A percentile compares a stretch with the other conserved stretches of the same genome.
phyloP scores from a whole-genome alignment of 2,113 vertebrate species.

The Rafetus swinhoei region DNA sequence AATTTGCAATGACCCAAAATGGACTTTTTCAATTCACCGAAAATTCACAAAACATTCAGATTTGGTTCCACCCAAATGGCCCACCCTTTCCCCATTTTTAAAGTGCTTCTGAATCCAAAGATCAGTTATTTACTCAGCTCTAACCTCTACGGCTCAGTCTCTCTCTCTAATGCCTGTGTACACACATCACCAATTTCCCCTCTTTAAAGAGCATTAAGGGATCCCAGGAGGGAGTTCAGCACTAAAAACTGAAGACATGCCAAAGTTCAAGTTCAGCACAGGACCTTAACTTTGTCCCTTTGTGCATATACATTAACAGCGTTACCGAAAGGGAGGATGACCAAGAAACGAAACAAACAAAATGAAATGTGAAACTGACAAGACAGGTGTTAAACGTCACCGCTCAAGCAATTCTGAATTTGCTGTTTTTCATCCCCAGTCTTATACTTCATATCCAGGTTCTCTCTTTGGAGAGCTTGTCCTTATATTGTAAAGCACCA shows the following conservation, averaged over 20 bases:
- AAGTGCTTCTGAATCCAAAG: not conserved
- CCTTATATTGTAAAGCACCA: not conserved
- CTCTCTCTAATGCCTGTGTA: not conserved
- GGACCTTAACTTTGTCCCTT: not conserved
- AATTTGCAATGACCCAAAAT: not conserved
- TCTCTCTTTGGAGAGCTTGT: not conserved
- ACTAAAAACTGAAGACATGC: not conserved
- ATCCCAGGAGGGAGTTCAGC: not conserved
- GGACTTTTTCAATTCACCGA: not conserved
- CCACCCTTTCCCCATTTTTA: not conserved
- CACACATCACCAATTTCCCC: fast-evolving
- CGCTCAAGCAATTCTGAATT: not conserved
- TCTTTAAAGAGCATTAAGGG: not conserved
- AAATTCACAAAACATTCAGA: not conserved
- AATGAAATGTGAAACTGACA: not conserved
- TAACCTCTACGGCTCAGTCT: not conserved
- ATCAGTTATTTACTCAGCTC: not conserved
- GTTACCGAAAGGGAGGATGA: not conserved
- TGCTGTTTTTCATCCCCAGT: not conserved
- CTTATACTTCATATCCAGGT: not conserved
- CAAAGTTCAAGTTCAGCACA: not conserved
- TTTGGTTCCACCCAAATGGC: not conserved
- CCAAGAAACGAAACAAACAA: not conserved
- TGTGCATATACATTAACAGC: not conserved
- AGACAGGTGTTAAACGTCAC: not conserved